These are phyloP conservation scores for Myodes glareolus DNA, from an alignment of 2,113 vertebrate genomes.

Conservation along the genomic window DNA sequence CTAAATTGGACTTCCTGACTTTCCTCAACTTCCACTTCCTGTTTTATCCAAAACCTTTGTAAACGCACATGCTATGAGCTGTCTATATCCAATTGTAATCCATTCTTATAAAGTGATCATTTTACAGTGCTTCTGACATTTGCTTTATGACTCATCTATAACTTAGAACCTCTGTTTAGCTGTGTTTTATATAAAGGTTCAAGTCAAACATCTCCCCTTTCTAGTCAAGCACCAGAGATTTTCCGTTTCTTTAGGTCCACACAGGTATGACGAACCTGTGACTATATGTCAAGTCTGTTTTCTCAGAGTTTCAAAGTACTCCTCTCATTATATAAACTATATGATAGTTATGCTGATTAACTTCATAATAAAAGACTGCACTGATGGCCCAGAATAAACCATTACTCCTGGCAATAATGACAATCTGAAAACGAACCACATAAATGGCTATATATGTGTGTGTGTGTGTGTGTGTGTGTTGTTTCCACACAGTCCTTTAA, in stretches of 20 bases:
- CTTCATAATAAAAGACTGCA: not conserved
- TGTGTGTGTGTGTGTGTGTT: no score
- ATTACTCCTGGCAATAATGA: not conserved
- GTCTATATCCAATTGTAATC: not conserved
- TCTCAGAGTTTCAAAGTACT: not conserved
- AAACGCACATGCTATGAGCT: not conserved
- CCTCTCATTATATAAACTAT: not conserved
- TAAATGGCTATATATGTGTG: not conserved
- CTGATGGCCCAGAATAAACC: not conserved
- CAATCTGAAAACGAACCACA: not conserved
- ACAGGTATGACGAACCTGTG: not conserved
- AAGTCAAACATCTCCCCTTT: not conserved
- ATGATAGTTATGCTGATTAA: not conserved
- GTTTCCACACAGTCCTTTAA: not conserved
- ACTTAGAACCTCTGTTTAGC: not conserved
- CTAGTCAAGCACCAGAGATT: not conserved
- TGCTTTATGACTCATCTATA: not conserved
- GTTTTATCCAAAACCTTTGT: not conserved
- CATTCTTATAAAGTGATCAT: not conserved
- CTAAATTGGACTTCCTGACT: not conserved
- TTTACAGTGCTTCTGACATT: slow-evolving; percentile 28
- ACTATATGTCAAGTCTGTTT: not conserved
- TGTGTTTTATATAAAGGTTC: not conserved
- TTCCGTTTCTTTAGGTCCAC: not conserved
- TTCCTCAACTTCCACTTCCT: not conserved